These are phyloP conservation scores for Scaptomyza reducta DNA, from an alignment of 2,888 invertebrate species.

Conservation along the genomic window DNA sequence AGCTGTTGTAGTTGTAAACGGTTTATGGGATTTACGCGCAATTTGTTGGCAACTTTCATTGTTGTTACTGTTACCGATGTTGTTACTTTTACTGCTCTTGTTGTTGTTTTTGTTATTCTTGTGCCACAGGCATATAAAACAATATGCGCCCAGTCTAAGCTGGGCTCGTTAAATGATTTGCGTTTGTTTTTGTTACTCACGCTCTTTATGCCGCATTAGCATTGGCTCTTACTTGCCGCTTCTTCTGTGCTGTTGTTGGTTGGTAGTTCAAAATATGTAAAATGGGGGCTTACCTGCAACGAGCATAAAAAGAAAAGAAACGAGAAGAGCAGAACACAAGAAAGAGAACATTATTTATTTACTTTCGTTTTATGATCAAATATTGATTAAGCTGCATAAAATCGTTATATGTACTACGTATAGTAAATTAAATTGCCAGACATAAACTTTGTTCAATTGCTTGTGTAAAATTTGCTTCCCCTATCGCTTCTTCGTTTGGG, in stretches of 20 bases:
- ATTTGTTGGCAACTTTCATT: constrained; percentile 78
- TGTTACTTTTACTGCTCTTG: constrained; percentile 13
- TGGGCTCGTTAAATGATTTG: constrained; percentile 78
- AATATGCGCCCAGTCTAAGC: constrained; percentile 76
- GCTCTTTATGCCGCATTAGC: constrained; percentile 70
- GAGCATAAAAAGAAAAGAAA: constrained; percentile 54
- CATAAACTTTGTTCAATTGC: constrained; percentile 52
- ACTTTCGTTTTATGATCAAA: constrained; percentile 69
- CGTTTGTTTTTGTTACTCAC: constrained; percentile 63
- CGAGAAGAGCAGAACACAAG: neutral
- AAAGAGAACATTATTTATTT: constrained; percentile 46
- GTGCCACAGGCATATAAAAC: constrained; percentile 69
- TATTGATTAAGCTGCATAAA: constrained; percentile 76
- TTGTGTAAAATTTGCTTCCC: constrained; percentile 24
- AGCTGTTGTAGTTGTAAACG: constrained; percentile 80
- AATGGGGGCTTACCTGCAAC: constrained; percentile 76
- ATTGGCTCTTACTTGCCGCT: constrained; percentile 34
- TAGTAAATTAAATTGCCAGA: constrained; percentile 26
- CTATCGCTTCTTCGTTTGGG: too few species aligned
- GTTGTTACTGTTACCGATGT: constrained; percentile 42
- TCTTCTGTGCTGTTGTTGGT: constrained; percentile 26
- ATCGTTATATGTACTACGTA: constrained; percentile 19
- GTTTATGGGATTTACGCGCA: constrained; percentile 82
- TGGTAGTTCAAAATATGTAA: constrained; percentile 63
- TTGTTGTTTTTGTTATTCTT: constrained; percentile 21